phyloP scores from a whole-genome alignment of 2,888 invertebrate species.

The Psylliodes chrysocephalus region DNA sequence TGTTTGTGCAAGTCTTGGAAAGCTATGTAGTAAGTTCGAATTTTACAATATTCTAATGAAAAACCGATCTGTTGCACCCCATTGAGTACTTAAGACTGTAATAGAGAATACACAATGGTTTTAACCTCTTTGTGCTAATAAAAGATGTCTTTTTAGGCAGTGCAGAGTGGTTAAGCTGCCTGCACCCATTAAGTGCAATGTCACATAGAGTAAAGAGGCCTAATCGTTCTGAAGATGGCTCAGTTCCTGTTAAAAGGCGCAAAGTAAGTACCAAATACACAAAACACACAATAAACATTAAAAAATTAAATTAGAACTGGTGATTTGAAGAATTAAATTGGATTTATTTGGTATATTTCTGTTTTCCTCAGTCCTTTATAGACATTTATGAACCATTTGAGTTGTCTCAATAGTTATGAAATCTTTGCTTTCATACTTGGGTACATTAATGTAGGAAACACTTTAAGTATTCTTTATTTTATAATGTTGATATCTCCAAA shows the following conservation, averaged over 20 bases:
- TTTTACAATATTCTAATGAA: not conserved
- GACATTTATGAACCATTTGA: too few relatives aligned
- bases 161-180: slow-evolving; percentile 56
- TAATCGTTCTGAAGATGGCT: slow-evolving; percentile 75
- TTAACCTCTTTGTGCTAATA: not conserved
- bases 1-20: slow-evolving; percentile 61
- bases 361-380: too few relatives aligned
- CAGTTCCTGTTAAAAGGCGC: slow-evolving; percentile 79
- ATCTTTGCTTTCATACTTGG: too few relatives aligned
- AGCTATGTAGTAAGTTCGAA: slow-evolving; percentile 71
- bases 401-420: too few relatives aligned
- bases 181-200: slow-evolving; percentile 68
- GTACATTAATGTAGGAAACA: too few relatives aligned
- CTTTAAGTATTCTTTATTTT: too few relatives aligned
- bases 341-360: too few relatives aligned
- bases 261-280: slow-evolving; percentile 69
- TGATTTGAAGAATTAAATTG: too few relatives aligned
- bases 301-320: too few relatives aligned
- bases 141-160: slow-evolving; percentile 56
- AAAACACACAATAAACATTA: too few relatives aligned
- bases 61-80: not conserved
- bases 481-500: too few relatives aligned
- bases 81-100: not conserved
- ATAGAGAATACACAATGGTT: not conserved
- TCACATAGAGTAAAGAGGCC: slow-evolving; percentile 83